Evolutionary conservation across 1,140 invertebrate species (phyloP).

Genomic region (Caerostris darwini): DNA sequence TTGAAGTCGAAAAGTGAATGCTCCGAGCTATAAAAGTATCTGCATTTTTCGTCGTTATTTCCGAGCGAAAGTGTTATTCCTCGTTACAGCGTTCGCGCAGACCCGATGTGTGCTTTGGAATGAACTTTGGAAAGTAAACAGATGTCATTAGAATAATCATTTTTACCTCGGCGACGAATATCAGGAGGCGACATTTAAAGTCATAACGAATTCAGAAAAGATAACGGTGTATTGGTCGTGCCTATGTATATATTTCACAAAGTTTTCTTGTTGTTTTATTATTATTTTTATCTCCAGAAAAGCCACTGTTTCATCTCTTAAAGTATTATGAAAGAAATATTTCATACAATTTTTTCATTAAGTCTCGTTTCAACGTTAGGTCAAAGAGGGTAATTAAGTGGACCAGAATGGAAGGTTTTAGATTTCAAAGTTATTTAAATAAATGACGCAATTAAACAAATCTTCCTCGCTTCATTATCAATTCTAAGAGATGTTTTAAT

Average conservation of each 20-base stretch:
- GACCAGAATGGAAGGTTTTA: too few relatives aligned
- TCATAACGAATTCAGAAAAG: constrained; percentile 39
- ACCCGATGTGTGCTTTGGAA: constrained; percentile 26
- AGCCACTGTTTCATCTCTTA: not conserved
- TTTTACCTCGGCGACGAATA: constrained; percentile 6
- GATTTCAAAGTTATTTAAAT: too few relatives aligned
- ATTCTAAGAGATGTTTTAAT: too few relatives aligned
- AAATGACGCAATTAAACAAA: too few relatives aligned
- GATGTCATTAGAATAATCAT: constrained; percentile 56
- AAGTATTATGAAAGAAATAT: not conserved
- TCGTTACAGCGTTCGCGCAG: not conserved
- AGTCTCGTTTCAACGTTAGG: not conserved
- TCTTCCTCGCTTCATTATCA: too few relatives aligned
- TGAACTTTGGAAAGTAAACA: constrained; percentile 35
- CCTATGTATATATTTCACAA: not conserved
- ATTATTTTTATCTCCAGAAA: not conserved
- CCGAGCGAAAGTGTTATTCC: constrained; percentile 21
- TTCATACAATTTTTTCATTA: not conserved
- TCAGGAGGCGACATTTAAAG: constrained; percentile 21
- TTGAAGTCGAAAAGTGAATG: constrained; percentile 67
- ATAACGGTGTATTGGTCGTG: not conserved
- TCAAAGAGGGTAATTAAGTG: not conserved
- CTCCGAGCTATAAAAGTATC: constrained; percentile 67
- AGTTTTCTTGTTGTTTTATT: not conserved
- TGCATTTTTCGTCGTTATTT: constrained; percentile 59